These are phyloP conservation scores for Pilophorus perplexus DNA, from an alignment of 2,888 invertebrate genomes.

Conservation along the genomic window DNA sequence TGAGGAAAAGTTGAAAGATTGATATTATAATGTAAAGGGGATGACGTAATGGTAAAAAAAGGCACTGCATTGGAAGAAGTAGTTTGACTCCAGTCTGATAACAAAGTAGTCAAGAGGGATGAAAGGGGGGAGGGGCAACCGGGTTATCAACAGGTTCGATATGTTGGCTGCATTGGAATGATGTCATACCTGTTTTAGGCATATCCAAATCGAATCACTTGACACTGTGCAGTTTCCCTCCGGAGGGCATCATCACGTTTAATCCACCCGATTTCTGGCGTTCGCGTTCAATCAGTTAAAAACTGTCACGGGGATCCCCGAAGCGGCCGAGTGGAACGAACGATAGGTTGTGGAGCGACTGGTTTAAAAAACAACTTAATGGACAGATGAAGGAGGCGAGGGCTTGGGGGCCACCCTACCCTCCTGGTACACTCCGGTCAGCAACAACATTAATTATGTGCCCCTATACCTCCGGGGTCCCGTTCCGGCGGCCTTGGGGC, in stretches of 20 bases:
- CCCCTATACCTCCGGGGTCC: slow-evolving; percentile 30
- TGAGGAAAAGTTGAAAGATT: too few species aligned
- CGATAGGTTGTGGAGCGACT: slow-evolving; percentile 33
- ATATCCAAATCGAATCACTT: slow-evolving; percentile 28
- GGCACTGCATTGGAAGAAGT: too few species aligned
- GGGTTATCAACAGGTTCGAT: too few species aligned
- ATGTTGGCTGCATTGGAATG: slow-evolving; percentile 1
- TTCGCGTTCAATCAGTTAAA: slow-evolving; percentile 8
- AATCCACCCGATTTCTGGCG: background rate
- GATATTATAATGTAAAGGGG: too few species aligned
- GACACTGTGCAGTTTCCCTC: slow-evolving; percentile 1
- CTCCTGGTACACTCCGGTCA: slow-evolving; percentile 40
- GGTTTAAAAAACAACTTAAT: slow-evolving; percentile 39
- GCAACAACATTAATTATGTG: slow-evolving; percentile 40
- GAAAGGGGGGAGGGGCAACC: too few species aligned
- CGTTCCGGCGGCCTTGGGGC: slow-evolving; percentile 35
- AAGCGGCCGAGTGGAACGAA: slow-evolving; percentile 35
- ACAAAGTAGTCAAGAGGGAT: too few species aligned
- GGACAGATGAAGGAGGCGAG: slow-evolving; percentile 37
- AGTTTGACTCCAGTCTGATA: too few species aligned
- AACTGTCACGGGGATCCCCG: slow-evolving; percentile 28
- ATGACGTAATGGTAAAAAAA: too few species aligned
- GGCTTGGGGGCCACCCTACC: slow-evolving; percentile 17
- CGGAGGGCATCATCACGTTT: slow-evolving; percentile 13
- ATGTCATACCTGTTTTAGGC: slow-evolving; percentile 39